Conservation (phyloP, 2,113 vertebrate genomes). For the Jaculus jaculus region DNA sequence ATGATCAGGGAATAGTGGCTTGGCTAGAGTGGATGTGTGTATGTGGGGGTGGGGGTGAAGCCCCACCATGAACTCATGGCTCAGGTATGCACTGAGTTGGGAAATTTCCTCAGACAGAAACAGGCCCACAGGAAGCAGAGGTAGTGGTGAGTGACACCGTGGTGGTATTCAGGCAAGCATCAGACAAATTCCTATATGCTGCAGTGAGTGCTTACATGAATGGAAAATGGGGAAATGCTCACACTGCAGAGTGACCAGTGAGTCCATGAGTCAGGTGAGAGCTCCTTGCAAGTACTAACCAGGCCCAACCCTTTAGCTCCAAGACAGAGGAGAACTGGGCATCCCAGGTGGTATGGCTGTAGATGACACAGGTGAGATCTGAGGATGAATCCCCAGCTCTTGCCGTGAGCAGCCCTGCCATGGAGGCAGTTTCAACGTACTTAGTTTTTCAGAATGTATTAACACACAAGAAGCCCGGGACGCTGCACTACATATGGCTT, state of each 20-base stretch:
- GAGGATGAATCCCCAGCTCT: no score
- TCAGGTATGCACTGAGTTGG: not conserved
- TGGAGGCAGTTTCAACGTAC: not conserved
- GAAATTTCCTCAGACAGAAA: not conserved
- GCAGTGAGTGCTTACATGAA: not conserved
- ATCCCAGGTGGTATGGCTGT: no score
- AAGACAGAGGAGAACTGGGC: no score
- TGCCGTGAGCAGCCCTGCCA: not conserved
- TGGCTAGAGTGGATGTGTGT: not conserved
- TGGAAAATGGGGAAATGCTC: not conserved
- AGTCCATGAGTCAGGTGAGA: not conserved
- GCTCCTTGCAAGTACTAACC: not conserved
- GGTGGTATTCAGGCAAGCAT: not conserved
- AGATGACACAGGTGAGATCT: not conserved
- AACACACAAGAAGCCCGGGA: not conserved
- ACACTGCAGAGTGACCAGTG: not conserved
- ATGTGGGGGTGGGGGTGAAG: not conserved
- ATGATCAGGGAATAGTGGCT: not conserved
- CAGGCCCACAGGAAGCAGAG: not conserved
- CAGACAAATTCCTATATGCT: not conserved
- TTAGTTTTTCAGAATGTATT: not conserved
- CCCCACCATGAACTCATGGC: not conserved
- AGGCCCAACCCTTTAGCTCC: no score
- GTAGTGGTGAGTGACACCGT: fast-evolving
- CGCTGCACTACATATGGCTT: not conserved